Base-by-base conservation (phyloP, 2,113 vertebrate species). In the Suncus etruscus region DNA sequence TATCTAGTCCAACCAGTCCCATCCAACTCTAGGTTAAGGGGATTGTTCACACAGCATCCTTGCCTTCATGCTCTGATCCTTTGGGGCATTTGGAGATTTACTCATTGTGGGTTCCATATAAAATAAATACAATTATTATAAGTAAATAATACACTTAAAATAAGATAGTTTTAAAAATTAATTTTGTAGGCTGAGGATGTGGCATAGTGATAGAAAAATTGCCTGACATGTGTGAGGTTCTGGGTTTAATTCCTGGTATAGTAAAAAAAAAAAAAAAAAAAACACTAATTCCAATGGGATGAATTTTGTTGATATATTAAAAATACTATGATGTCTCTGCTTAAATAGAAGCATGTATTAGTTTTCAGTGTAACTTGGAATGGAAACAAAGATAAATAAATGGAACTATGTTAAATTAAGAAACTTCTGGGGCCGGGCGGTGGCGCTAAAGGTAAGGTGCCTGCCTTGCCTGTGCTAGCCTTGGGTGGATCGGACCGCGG, bases 61-160 rank as follows among this genome's bases (percentile, higher is more conserved):
- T 78, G 69, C 6, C 11, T 1, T 82, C 29, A 5, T 20, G 20
- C 12, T 14, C 50, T 10, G 4, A 22, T 54, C 16, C 0, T 9
- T 10, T 2, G 11, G 18, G 50, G 18, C 27, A 54, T 29, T 8
- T 39, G 8, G n/a, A 63, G 51, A 25, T 8, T 78, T 72, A 39
- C 32, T 39, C 27, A 68, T 61, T 70, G 45, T 80, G 27, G 11
- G 47, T 86, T 75, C 69, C 47, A 16, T 73, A 27, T 8, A 81
- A 85, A 82, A 45, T n/a, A 90, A 74, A 81, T 50, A 8, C 2
- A 45, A 50, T 85, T 77, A 61, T 51, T 87, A 27, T 27, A 73
- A 87, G 7, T 75, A 27, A 88, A 69, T 61, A 39, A 5, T 39
- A 39, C 39, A 87, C 63, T 85, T 73, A 45, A 86, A 79, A 39